phyloP scores from a whole-genome alignment of 2,888 invertebrate species.

The Globia sparganii region DNA sequence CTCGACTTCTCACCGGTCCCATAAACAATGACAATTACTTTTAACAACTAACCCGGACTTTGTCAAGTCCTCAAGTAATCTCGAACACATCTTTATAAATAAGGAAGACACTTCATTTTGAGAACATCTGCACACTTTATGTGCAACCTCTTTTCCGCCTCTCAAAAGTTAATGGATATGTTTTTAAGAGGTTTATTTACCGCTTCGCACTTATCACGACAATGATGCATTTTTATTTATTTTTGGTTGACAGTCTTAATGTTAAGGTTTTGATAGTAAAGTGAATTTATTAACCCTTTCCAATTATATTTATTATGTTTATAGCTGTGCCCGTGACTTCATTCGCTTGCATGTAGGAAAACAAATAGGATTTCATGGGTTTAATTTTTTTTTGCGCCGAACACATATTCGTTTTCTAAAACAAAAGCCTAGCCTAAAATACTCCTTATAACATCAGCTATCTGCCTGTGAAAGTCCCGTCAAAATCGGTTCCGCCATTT shows the following conservation, averaged over 20 bases:
- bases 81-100: conserved; percentile 46
- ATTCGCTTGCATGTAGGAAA: neutral
- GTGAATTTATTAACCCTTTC: conserved; percentile 25
- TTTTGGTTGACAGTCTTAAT: conserved; percentile 37
- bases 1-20: neutral
- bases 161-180: conserved; percentile 53
- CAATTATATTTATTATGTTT: conserved; percentile 14
- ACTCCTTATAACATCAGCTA: too few relatives aligned
- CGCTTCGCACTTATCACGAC: conserved; percentile 22
- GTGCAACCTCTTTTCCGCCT: conserved; percentile 57
- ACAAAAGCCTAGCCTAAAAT: too few relatives aligned
- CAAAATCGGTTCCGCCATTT: neutral
- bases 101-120: conserved; percentile 62
- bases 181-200: conserved; percentile 60
- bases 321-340: neutral
- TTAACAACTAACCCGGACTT: conserved; percentile 58
- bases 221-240: conserved; percentile 53
- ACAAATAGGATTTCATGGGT: neutral
- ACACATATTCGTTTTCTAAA: neutral
- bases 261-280: conserved; percentile 28
- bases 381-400: neutral
- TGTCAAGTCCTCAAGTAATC: conserved; percentile 48
- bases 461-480: too few relatives aligned
- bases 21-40: conserved; percentile 53
- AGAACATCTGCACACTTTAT: conserved; percentile 51